phyloP scores from a whole-genome alignment of 2,888 invertebrate species.

The Cryptosula pallasiana region DNA sequence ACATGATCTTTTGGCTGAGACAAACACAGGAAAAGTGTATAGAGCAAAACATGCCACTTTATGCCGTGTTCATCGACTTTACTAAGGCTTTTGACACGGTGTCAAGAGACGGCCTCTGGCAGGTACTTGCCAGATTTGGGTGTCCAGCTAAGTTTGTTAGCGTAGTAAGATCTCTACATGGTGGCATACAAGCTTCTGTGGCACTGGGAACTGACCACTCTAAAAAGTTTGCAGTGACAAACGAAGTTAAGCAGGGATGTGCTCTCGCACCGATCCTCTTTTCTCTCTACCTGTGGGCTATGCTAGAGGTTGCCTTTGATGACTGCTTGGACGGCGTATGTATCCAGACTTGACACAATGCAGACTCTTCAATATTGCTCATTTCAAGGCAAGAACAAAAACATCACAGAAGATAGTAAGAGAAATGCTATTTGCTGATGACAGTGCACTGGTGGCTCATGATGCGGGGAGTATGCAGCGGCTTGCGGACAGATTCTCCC shows the following conservation, averaged over 20 bases:
- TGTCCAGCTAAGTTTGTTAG: background rate
- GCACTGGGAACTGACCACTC: background rate
- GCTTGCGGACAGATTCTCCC: background rate
- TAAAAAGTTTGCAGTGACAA: conserved; percentile 14
- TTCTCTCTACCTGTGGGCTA: background rate
- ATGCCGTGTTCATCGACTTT: background rate
- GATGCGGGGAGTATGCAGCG: background rate
- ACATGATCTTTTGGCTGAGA: too few relatives aligned
- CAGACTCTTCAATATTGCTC: background rate
- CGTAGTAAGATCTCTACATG: background rate
- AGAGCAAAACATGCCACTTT: background rate
- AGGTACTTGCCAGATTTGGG: background rate
- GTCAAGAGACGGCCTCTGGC: background rate
- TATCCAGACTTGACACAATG: background rate
- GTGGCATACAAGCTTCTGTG: background rate
- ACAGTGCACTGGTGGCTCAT: conserved; percentile 1
- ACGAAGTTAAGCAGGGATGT: conserved; percentile 4
- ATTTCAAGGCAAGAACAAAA: conserved; percentile 11
- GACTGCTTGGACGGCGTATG: background rate
- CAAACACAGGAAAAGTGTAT: background rate
- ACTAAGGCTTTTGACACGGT: background rate
- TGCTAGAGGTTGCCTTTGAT: background rate
- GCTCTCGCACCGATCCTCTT: background rate
- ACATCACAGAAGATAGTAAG: background rate
- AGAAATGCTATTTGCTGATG: conserved; percentile 7